Base-by-base conservation (phyloP, 64 coral and sea anemone genomes). In the Montipora capricornis region DNA sequence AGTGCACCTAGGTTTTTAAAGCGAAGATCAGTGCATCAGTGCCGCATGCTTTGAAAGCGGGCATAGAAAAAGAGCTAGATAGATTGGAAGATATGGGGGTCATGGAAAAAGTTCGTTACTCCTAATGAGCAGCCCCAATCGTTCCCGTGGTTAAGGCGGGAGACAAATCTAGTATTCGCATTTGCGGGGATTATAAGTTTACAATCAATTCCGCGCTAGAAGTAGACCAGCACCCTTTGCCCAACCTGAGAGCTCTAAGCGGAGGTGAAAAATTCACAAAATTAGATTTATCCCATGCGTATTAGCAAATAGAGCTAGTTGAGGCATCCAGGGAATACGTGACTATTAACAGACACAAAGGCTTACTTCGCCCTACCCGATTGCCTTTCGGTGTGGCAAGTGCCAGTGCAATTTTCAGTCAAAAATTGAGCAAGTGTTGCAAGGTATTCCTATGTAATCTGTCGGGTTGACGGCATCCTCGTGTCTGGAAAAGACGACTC, bases 161-260 rank as follows among this genome's bases (percentile, higher is more conserved):
- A 55, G 52, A 55, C 52, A 55, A 55, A 55, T 55, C 52, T 55
- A 55, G 52, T 55, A 55, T 55, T 55, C 4, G 52, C 52, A 55
- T 93, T 59, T 93, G 91, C 57, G 81, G 91, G 45, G 81, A 92
- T 68, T 73, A 83, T 92, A 82, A 92, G 55, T 79, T 87, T 71
- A 87, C 88, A 12, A 90, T 90, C 66, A 90, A 80, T 90, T 55
- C 88, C 24, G 4, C 49, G 24, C 29, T 80, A 6, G 76, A 93
- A 19, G 91, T 93, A 47, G 82, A 93, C 13, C 91, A 87, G 15
- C 77, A 0, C 44, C 52, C 52, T 55, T 55, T 55, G 10, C 52
- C 52, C 52, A 55, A 55, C 52, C 52, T 4, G 10, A 55, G 52
- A 55, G 52, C 52, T 55, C 52, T 89, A 59, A 94, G 92, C 26